Percentiles rank a stretch among this genome's conserved stretches.
phyloP scores from a whole-genome alignment of 1,140 invertebrate genomes.

The Pogonus chalceus region DNA sequence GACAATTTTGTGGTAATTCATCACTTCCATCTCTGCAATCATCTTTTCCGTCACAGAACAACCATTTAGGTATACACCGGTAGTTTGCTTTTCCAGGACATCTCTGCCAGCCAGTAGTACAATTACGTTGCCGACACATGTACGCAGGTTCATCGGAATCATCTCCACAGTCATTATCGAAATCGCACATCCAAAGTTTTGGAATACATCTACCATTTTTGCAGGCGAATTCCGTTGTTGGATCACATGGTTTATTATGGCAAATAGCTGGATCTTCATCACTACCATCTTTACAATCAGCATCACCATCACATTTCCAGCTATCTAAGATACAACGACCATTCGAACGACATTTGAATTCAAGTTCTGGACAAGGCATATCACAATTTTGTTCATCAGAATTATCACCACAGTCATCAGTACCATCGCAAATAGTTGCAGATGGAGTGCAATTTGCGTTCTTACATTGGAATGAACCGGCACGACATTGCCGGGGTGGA shows the following conservation, averaged over 20 bases:
- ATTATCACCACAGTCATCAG: constrained; percentile 78
- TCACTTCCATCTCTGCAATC: constrained; percentile 86
- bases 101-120: constrained; percentile 82
- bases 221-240: constrained; percentile 73
- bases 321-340: constrained; percentile 83
- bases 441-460: constrained; percentile 89
- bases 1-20: constrained; percentile 79
- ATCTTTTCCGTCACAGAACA: constrained; percentile 92
- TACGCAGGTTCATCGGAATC: constrained; percentile 90
- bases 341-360: constrained; percentile 85
- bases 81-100: constrained; percentile 85
- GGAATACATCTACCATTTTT: constrained; percentile 94
- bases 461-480: constrained; percentile 88
- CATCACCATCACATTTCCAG: constrained; percentile 93
- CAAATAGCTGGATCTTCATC: constrained; percentile 87
- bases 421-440: constrained; percentile 86
- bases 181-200: constrained; percentile 92
- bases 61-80: constrained; percentile 82
- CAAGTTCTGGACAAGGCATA: constrained; percentile 77
- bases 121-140: constrained; percentile 81
- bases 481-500: constrained; percentile 61
- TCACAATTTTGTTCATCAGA: constrained; percentile 75
- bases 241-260: constrained; percentile 71
- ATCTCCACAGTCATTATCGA: constrained; percentile 87
- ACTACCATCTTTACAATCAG: constrained; percentile 88